Evolutionary conservation across 2,797 vertebrate species (phyloP).

Genomic region (Philypnodon macrostomus): DNA sequence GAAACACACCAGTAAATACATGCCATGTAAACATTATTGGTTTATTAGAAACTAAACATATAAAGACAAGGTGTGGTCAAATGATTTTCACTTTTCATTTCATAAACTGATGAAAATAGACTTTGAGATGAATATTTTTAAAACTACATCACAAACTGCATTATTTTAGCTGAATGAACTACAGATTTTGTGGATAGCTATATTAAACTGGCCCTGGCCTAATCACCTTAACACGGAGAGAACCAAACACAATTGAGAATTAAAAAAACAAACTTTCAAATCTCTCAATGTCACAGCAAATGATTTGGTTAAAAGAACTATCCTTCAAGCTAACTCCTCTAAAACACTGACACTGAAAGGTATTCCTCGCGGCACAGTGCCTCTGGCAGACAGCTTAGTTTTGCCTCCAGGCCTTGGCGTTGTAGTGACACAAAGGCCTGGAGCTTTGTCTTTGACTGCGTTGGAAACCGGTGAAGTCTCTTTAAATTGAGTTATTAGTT

Average conservation of each 20-base stretch:
- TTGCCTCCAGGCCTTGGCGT: conserved; percentile 59
- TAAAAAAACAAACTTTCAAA: neutral
- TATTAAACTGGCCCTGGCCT: too few relatives aligned
- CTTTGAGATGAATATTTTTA: too few relatives aligned
- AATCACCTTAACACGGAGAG: too few relatives aligned
- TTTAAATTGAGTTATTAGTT: conserved; percentile 59
- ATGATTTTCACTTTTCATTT: too few relatives aligned
- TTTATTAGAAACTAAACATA: too few relatives aligned
- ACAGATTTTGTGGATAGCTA: too few relatives aligned
- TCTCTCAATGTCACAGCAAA: conserved; percentile 10
- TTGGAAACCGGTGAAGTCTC: conserved; percentile 42
- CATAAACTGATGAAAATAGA: too few relatives aligned
- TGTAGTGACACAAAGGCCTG: conserved; percentile 54
- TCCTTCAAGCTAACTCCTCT: conserved; percentile 42
- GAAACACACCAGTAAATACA: conserved; percentile 12
- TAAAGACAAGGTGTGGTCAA: too few relatives aligned
- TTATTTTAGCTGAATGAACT: too few relatives aligned
- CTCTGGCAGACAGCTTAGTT: conserved; percentile 47
- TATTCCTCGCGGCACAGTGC: conserved; percentile 58
- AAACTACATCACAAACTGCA: too few relatives aligned
- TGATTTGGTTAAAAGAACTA: conserved; percentile 7
- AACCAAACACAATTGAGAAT: too few relatives aligned
- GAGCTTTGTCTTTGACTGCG: conserved; percentile 57
- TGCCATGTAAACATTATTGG: neutral
- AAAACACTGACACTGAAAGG: conserved; percentile 35